Evolutionary conservation across 2,888 invertebrate genomes (phyloP), one percentile per base, ranked within the genome.

Genomic region (Electrophaes corylata): DNA sequence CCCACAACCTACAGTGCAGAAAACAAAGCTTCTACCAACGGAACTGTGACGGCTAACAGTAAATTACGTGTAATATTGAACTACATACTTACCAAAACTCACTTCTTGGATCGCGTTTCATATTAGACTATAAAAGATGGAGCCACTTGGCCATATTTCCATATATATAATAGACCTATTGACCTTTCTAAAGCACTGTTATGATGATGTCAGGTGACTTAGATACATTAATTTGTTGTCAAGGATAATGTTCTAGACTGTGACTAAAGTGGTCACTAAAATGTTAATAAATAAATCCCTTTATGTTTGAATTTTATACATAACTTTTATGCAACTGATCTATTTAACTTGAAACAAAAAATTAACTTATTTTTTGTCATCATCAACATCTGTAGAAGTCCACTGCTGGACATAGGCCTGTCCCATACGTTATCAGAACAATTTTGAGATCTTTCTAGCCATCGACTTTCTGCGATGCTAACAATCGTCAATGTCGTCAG

Each of bases 171-270:
- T 49, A 57, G 52, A 54, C 58, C 57, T 61, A 64, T 56, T 66
- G 64, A 69, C 67, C 65, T 69, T 65, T 65, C 62, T 51, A 55
- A 60, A 58, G 48, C 47, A 69, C 66, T 60, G 65, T 67, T 66
- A 65, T 20, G 31, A 60, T 68, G 66, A 63, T 62, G 62, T 66
- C 60, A 67, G 52, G 26, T 53, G 48, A 46, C 45, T 59, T 57
- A 62, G 61, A 55, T 57, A 65, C 49, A 43, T 57, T 46, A 44
- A 58, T 60, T 66, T 50, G 37, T n/a, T 29, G 49, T 52, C 60
- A 60, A 64, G 52, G 60, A 60, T 62, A 41, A 52, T 48, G 51
- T 47, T 44, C 29, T 49, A 40, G 20, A 35, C 12, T 53, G 48
- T 49, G 39, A 26, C 49, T 40, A 14, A 40, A 44, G 39, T 33